Base-by-base conservation (phyloP, 2,888 invertebrate species). In the Meghimatium bilineatum region DNA sequence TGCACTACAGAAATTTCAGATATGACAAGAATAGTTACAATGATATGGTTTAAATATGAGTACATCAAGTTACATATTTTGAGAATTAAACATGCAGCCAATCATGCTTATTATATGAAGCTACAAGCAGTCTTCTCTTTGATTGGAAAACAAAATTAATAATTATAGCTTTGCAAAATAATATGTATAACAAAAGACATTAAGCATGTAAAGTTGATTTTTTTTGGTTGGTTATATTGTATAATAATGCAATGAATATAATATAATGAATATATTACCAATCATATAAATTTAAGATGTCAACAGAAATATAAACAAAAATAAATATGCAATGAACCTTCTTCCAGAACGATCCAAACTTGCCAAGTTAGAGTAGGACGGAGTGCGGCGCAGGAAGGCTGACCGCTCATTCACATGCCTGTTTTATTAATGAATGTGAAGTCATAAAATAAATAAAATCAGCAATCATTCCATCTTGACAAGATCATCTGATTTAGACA, bases 351-450 rank as follows among this genome's bases (percentile, higher is more conserved):
- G 86, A 56, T 91, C 91, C 85, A 91, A 87, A 81, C 90, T 90
- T 60, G 85, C 84, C 36, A 92, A 89, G 87, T 91, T 91, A 87
- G 90, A 88, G 84, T 90, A 90, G 49, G 91, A 91, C 67, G 88
- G 88, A 81, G 90, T 91, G 75, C 92, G 88, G 66, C 89, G 86
- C 34, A 92, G 88, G 86, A 91, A 88, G 36, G 89, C 87, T 63
- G 89, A 87, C 75, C 88, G 85, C 49, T 88, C 89, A 71, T 88
- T 89, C 77, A 92, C 90, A 87, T 92, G 92, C 88, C 92, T 92
- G 91, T 56, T 77, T 77, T 56, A 77, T 52, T 76, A 14, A 60
- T 60, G 10, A 52, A 26, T 36, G 77, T 74, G 52, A 32, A 52
- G 74, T 74, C 32, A 32, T 32, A 34, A 29, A 52, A 52, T 52